A percentile compares a stretch with the other conserved stretches of the same genome.
These are phyloP conservation scores for Paraplagusia blochii DNA, from an alignment of 2,113 vertebrate genomes.

Conservation along the genomic window DNA sequence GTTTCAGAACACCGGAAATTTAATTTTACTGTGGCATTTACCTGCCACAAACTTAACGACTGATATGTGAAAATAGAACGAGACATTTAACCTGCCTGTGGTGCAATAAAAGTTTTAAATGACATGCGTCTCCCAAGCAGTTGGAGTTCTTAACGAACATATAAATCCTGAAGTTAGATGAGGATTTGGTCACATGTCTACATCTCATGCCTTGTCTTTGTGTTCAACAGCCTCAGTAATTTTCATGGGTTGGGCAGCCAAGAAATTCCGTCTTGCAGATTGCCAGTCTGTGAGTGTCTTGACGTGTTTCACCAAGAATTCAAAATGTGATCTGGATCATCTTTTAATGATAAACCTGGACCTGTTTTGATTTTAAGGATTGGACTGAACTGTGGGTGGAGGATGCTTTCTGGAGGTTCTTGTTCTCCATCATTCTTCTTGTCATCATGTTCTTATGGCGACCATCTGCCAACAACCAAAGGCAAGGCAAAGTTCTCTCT, in stretches of 20 bases:
- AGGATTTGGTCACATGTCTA: not conserved
- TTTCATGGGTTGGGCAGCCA: slow-evolving; percentile 85
- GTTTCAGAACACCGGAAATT: too few species aligned
- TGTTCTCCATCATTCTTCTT: slow-evolving; percentile 84
- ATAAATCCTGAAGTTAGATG: too few species aligned
- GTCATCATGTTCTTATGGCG: slow-evolving; percentile 91
- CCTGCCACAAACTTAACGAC: too few species aligned
- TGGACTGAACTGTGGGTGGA: slow-evolving; percentile 89
- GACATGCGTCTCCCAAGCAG: too few species aligned
- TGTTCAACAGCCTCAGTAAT: slow-evolving; percentile 80
- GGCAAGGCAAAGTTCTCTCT: slow-evolving; percentile 51
- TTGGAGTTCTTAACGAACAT: too few species aligned
- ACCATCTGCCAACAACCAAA: slow-evolving; percentile 87
- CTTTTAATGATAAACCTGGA: not conserved
- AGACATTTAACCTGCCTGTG: too few species aligned
- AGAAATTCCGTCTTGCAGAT: slow-evolving; percentile 80
- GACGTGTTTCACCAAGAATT: not conserved
- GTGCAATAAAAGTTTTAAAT: too few species aligned
- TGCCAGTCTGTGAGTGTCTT: slow-evolving; percentile 83
- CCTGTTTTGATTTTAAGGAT: slow-evolving; percentile 66
- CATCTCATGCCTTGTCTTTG: slow-evolving; percentile 10
- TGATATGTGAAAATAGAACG: too few species aligned
- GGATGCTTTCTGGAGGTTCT: slow-evolving; percentile 88
- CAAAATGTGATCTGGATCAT: too few species aligned
- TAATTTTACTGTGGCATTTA: too few species aligned